These are phyloP conservation scores for Aegithalos caudatus DNA, from an alignment of 2,113 vertebrate genomes.

Conservation along the genomic window DNA sequence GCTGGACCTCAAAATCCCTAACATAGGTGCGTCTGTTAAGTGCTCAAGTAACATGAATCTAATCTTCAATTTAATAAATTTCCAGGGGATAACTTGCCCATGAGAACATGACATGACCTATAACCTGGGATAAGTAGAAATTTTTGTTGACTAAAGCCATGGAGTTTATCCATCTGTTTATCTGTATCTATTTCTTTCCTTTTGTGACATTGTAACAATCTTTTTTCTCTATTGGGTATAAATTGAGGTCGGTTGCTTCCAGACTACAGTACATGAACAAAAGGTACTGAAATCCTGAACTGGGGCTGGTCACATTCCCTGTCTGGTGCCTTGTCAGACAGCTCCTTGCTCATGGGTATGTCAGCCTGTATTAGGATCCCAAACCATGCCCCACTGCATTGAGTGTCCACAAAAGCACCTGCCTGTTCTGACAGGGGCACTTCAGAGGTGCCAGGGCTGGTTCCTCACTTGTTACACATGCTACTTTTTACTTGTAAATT, in stretches of 20 bases:
- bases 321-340: neutral
- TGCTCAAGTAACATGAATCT: neutral
- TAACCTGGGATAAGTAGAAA: neutral
- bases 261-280: neutral
- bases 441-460: neutral
- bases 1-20: neutral
- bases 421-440: neutral
- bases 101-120: neutral
- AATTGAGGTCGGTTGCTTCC: neutral
- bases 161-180: neutral
- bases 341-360: neutral
- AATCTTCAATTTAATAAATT: neutral
- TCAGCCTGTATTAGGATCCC: neutral
- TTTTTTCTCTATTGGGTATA: neutral
- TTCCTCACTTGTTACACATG: neutral
- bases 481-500: neutral
- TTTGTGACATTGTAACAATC: neutral
- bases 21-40: neutral
- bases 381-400: neutral
- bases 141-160: neutral
- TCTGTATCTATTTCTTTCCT: neutral
- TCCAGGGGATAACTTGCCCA: neutral
- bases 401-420: neutral
- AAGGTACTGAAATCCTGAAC: neutral
- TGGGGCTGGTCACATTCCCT: neutral